phyloP scores from a whole-genome alignment of 2,113 vertebrate species.

The Romanogobio albipinnatus region DNA sequence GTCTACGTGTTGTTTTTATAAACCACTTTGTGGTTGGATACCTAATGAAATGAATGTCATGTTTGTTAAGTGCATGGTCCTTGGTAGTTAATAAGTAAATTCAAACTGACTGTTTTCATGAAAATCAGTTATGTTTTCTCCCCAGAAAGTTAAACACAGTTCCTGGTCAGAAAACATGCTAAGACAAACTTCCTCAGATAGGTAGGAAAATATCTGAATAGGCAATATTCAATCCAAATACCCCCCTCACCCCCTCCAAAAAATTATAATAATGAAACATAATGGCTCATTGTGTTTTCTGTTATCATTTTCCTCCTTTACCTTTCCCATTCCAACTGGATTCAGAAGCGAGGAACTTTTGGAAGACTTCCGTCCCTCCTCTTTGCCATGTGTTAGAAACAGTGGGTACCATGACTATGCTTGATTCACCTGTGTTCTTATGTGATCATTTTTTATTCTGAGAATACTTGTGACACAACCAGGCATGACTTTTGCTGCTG shows the following conservation, averaged over 20 bases:
- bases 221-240: neutral
- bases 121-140: conserved; percentile 1
- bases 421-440: neutral
- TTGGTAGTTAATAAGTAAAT: neutral
- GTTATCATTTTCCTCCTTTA: conserved; percentile 6
- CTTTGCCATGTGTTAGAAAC: conserved; percentile 32
- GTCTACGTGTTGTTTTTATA: neutral
- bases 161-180: conserved; percentile 32
- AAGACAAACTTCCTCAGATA: neutral
- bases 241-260: no score
- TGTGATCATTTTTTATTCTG: neutral
- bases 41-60: neutral
- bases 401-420: conserved; percentile 60
- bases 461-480: neutral
- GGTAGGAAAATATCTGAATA: conserved; percentile 2
- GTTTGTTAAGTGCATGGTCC: neutral
- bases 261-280: no score
- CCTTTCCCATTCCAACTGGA: conserved; percentile 9
- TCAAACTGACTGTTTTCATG: neutral
- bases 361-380: conserved; percentile 44
- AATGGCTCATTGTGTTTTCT: neutral
- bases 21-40: neutral
- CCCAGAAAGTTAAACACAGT: conserved; percentile 2
- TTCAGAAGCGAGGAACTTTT: conserved; percentile 61
- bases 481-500: neutral